phyloP scores from a whole-genome alignment of 2,888 invertebrate genomes.

The Drosophila pseudotakahashii region DNA sequence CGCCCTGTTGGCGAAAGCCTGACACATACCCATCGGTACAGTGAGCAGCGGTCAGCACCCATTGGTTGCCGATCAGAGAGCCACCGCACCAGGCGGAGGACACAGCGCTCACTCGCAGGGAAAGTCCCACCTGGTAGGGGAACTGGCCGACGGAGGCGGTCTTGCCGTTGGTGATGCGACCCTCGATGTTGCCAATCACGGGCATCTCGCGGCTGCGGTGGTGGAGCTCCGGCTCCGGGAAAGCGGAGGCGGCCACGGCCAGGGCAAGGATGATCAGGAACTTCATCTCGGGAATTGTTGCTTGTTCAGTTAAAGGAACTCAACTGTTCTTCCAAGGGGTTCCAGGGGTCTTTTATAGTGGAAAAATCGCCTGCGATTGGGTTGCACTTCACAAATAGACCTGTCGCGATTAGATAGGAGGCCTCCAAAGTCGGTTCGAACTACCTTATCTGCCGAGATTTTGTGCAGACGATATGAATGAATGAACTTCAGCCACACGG shows the following conservation, averaged over 20 bases:
- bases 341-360: slow-evolving; percentile 52
- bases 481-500: slow-evolving; percentile 31
- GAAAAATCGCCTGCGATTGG: slow-evolving; percentile 16
- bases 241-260: slow-evolving; percentile 67
- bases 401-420: slow-evolving; percentile 55
- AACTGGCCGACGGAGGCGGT: slow-evolving; percentile 58
- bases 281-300: slow-evolving; percentile 66
- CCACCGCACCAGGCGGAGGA: slow-evolving; percentile 71
- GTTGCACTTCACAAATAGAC: slow-evolving; percentile 26
- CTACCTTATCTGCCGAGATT: slow-evolving; percentile 27
- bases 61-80: slow-evolving; percentile 55
- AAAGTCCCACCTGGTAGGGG: slow-evolving; percentile 74
- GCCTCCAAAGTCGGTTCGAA: slow-evolving; percentile 9
- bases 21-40: slow-evolving; percentile 67
- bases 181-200: slow-evolving; percentile 54
- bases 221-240: slow-evolving; percentile 53
- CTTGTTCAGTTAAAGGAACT: slow-evolving; percentile 50
- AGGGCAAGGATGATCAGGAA: slow-evolving; percentile 70
- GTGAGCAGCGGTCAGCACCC: slow-evolving; percentile 75
- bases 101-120: slow-evolving; percentile 35
- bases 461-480: slow-evolving; percentile 20
- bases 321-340: slow-evolving; percentile 49
- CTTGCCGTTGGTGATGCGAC: slow-evolving; percentile 64
- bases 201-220: slow-evolving; percentile 58
- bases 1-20: neutral